Evolutionary conservation across 2,888 invertebrate species (phyloP).

Genomic region (Agrilus cyanescens): DNA sequence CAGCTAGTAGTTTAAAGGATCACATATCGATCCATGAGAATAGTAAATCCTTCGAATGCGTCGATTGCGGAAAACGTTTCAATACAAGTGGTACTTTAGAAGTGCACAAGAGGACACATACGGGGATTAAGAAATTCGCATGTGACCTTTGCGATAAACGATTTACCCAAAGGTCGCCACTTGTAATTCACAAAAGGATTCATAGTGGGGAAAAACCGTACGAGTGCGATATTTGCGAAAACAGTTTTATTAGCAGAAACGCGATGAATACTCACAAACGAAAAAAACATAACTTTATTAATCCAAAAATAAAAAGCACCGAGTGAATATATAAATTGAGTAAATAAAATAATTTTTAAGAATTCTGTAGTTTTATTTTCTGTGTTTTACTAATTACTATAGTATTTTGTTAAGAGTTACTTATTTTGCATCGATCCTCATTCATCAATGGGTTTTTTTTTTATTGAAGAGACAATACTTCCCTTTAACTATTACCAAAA

Average conservation of each 20-base stretch:
- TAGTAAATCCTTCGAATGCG: conserved; percentile 21
- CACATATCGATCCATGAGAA: conserved; percentile 19
- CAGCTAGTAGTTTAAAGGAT: conserved; percentile 12
- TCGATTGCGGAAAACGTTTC: conserved; percentile 29
- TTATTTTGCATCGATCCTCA: too few relatives aligned
- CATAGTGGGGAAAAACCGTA: conserved; percentile 41
- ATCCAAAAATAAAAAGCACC: too few relatives aligned
- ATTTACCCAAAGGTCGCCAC: conserved; percentile 34
- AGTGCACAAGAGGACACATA: conserved; percentile 24
- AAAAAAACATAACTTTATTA: not conserved
- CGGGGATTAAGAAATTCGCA: conserved; percentile 16
- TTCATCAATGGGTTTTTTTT: too few relatives aligned
- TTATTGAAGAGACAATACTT: too few relatives aligned
- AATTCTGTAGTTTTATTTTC: too few relatives aligned
- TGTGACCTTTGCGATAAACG: conserved; percentile 43
- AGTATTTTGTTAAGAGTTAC: too few relatives aligned
- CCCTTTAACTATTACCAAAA: too few relatives aligned
- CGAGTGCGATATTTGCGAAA: conserved; percentile 28
- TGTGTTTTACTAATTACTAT: too few relatives aligned
- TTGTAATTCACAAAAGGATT: conserved; percentile 37
- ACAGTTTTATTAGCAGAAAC: conserved; percentile 2
- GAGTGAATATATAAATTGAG: too few relatives aligned
- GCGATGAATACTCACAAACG: conserved; percentile 5
- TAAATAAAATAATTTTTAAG: too few relatives aligned
- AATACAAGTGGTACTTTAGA: conserved; percentile 31